Conservation (phyloP, 2,797 vertebrate species). For the Lacerta agilis region DNA sequence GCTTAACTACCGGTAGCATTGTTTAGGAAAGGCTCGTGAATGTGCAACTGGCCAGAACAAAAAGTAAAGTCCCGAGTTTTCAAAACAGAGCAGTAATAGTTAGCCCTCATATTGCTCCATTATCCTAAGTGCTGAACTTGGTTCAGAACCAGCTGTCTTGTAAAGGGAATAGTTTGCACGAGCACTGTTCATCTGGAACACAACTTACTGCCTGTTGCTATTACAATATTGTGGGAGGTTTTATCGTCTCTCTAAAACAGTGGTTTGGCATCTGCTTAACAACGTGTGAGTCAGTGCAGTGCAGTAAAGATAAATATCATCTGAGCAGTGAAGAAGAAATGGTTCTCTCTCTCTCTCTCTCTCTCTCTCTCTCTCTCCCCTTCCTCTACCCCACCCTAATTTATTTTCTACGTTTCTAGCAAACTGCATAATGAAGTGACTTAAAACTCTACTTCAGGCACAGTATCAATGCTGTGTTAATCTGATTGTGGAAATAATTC, state of each 20-base stretch:
- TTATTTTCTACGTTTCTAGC: slow-evolving; percentile 70
- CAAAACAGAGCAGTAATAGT: not conserved
- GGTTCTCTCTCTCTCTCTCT: slow-evolving; percentile 50
- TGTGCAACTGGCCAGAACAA: not conserved
- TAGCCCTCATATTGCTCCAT: not conserved
- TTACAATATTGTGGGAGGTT: slow-evolving; percentile 12
- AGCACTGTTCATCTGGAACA: slow-evolving; percentile 16
- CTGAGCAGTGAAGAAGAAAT: slow-evolving; percentile 60
- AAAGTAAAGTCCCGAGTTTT: not conserved
- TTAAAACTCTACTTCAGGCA: slow-evolving; percentile 66
- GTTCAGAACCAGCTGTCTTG: slow-evolving; percentile 6
- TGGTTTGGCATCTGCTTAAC: slow-evolving; percentile 19
- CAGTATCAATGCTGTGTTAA: slow-evolving; percentile 71
- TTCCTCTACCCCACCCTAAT: slow-evolving; percentile 47
- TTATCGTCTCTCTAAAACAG: slow-evolving; percentile 1
- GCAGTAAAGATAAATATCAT: not conserved
- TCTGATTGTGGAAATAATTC: slow-evolving; percentile 74
- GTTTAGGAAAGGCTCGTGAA: not conserved
- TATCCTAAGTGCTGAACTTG: not conserved
- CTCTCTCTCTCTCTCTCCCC: slow-evolving; percentile 44
- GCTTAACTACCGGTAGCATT: not conserved
- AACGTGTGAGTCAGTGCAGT: not conserved
- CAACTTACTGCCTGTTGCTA: slow-evolving; percentile 6
- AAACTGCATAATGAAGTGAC: slow-evolving; percentile 71
- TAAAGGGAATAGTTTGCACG: slow-evolving; percentile 7